Evolutionary conservation across 1,140 invertebrate species (phyloP).

Genomic region (Tetramorium parvispinum): DNA sequence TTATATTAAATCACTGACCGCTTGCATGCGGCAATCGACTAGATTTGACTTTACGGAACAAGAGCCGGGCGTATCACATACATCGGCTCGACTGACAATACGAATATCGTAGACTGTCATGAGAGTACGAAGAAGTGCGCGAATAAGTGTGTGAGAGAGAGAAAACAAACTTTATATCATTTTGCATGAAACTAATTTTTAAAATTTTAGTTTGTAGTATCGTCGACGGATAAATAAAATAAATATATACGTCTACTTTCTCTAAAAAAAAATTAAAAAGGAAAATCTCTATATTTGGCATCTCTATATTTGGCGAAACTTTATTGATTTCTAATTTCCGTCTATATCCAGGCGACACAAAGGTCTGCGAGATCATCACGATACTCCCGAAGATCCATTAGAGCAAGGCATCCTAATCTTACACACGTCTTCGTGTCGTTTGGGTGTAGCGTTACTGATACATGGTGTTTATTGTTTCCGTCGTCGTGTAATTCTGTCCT

Average conservation of each 20-base stretch:
- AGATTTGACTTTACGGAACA: constrained; percentile 35
- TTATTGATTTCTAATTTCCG: constrained; percentile 17
- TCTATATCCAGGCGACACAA: constrained; percentile 50
- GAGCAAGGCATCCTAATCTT: background rate
- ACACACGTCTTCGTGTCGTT: constrained; percentile 25
- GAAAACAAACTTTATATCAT: constrained; percentile 74
- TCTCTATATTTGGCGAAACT: constrained; percentile 27
- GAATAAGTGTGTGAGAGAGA: constrained; percentile 55
- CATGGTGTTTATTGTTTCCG: constrained; percentile 27
- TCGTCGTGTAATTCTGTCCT: constrained; percentile 38
- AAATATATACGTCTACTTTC: constrained; percentile 77
- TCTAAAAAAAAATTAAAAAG: background rate
- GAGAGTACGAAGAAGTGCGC: constrained; percentile 62
- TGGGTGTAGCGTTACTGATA: constrained; percentile 17
- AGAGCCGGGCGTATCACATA: constrained; percentile 46
- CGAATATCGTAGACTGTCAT: constrained; percentile 44
- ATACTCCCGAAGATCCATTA: background rate
- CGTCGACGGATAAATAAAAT: constrained; percentile 78
- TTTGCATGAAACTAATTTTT: constrained; percentile 80
- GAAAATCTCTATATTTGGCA: background rate
- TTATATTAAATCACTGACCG: constrained; percentile 17
- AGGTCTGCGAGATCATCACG: background rate
- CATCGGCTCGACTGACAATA: constrained; percentile 60
- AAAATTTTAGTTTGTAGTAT: constrained; percentile 81
- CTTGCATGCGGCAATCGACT: constrained; percentile 37